These are phyloP conservation scores for Pithys albifrons DNA, from an alignment of 2,113 vertebrate genomes.

Conservation along the genomic window DNA sequence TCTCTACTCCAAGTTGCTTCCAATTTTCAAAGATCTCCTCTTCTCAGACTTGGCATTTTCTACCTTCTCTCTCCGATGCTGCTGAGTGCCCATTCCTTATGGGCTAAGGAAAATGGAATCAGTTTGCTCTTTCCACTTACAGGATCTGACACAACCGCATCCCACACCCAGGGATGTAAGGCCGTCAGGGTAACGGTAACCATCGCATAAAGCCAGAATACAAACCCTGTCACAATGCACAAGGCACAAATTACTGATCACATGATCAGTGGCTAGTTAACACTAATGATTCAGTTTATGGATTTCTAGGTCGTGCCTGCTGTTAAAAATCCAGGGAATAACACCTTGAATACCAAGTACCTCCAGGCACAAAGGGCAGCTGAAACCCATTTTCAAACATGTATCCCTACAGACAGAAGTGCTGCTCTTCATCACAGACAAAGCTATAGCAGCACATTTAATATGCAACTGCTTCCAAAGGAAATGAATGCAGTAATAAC, in stretches of 20 bases:
- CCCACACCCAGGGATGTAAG: background rate
- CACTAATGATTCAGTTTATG: background rate
- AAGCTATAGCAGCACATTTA: background rate
- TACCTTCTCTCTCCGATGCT: background rate
- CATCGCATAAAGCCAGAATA: rapidly evolving
- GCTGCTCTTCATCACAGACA: background rate
- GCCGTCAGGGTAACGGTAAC: background rate
- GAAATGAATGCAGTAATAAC: background rate
- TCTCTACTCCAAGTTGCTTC: background rate
- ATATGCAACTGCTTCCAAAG: background rate
- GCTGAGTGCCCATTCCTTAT: background rate
- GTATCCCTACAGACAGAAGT: background rate
- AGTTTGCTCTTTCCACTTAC: background rate
- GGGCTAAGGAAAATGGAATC: background rate
- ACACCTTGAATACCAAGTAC: background rate
- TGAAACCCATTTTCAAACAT: background rate
- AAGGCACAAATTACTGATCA: background rate
- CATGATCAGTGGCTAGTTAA: background rate
- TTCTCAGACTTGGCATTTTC: background rate
- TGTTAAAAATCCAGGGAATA: background rate
- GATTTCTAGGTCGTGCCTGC: background rate
- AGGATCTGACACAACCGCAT: background rate
- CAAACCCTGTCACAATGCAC: background rate
- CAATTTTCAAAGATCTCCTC: background rate
- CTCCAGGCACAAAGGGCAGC: background rate